Evolutionary conservation across 2,113 vertebrate species (phyloP), one percentile per base, ranked within the genome.

Genomic region (Camarhynchus parvulus): DNA sequence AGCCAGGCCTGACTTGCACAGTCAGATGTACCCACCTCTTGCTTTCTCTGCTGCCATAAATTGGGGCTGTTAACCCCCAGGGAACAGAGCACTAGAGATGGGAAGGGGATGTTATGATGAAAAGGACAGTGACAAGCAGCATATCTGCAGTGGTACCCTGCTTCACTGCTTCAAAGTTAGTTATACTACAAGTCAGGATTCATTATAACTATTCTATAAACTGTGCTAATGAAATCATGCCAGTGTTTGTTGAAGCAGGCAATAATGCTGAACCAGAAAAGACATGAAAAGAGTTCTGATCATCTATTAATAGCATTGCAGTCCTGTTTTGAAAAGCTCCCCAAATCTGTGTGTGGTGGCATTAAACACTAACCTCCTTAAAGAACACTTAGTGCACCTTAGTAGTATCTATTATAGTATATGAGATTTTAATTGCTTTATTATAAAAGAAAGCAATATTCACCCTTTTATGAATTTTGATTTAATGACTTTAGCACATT

Each of bases 381-480:
- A 80, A 94, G 75, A 93, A 69, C 63, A 30, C 64, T 92, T 82
- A 46, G 49, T 82, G 47, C 46, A 85, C 79, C 77, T 93, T 76
- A 52, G 56, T 87, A 83, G 74, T 86, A 59, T 93, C 80, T 95
- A 83, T 94, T 85, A 87, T 49, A 91, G 72, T 92, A 7, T 91
- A 79, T 85, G 63, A 79, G 91, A 82, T 85, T 92, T 90, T 87
- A 97, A 96, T 96, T 95, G 94, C 94, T 97, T 97, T 95, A 77
- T 95, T 96, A 87, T 90, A 96, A 96, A 96, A 96, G 72, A 96
- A 95, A 96, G 90, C 90, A 88, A 93, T 90, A 95, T 85, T 95
- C 94, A 81, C 92, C 49, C 69, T 96, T 97, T 95, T 93, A 96
- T 96, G 95, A 97, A 96, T 96, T 97, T 96, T 95, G 91, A 96